Evolutionary conservation across 2,113 vertebrate genomes (phyloP), one percentile per base, ranked within the genome.

Genomic region (Myotis davidii): DNA sequence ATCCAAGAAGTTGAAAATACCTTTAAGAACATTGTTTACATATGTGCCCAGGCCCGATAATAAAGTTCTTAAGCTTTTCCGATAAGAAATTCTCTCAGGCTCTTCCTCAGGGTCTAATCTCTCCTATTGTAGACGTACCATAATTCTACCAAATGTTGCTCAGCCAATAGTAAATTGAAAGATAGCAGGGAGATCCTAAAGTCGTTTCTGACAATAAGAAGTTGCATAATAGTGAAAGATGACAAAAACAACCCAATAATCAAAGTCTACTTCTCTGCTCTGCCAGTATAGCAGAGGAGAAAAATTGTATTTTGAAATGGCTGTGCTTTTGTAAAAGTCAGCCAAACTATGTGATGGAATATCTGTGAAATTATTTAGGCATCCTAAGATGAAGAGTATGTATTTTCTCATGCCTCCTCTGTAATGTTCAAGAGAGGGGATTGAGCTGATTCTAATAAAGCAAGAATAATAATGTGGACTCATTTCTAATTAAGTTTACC

Each of bases 401-500:
- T 74, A 1, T 54, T 77, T 45, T 85, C 34, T 65, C 9, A 16
- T 20, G 25, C 83, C 93, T 70, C 50, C 74, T 0, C 65, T 77
- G 32, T 59, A 88, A 23, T 52, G 42, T 85, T 97, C 77, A 67
- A 25, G 64, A 92, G 52, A 65, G 23, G 32, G 27, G 70, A 91
- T 81, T 50, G 93, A 83, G 50, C 52, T 91, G 7, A 95, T 92
- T 34, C 42, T 12, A 77, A 96, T 97, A 83, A 85, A 89, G 59
- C 67, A 82, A 73, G 48, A 70, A 85, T 61, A 52, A 95, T 52
- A 84, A 74, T 42, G 0, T 94, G 0, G 0, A 54, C 84, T 95
- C 50, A 81, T 70, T 87, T 97, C 25, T 91, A 77, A 89, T 88
- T 91, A 87, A 16, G n/a, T 2, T 96, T 90, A 91, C 59, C 84